Base-by-base conservation (phyloP, 1,140 invertebrate genomes). In the Cherax destructor region DNA sequence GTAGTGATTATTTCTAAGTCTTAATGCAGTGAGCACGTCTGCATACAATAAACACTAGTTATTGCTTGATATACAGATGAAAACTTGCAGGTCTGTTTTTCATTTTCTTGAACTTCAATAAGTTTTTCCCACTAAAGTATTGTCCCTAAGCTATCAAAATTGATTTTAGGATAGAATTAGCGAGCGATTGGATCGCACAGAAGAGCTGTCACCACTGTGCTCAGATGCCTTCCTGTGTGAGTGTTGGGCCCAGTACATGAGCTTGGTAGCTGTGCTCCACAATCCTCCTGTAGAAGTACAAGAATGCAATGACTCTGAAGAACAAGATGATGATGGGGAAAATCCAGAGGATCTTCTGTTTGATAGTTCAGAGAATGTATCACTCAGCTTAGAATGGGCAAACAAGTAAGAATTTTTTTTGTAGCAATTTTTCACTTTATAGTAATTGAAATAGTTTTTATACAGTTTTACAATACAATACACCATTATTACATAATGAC, bases 241-340 rank as follows among this genome's bases (percentile, higher is more conserved):
- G 74, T 91, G 88, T 76, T 92, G 92, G 92, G 52, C 74, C 47
- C 78, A 91, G 50, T 92, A 91, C 72, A 21, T 92, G 69, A 87
- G 88, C 30, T 77, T 92, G 61, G 81, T 89, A 47, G 92, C 88
- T 1, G 85, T 92, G 6, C 78, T 90, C 5, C 88, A 92, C 52
- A 76, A 83, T 56, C 84, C 86, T 56, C 3, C 92, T 72, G 77
- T 49, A 30, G 72, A 65, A 65, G 21, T 21, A 24, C 56, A 74
- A 76, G 49, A 74, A 78, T 52, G 6, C 47, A n/a, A 65, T 18
- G 21, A 69, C 9, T 7, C 49, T 9, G 13, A 79, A 21, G 86
- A 79, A 41, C 21, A 76, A n/a, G 65, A 65, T 18, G 79, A 50
- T 41, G 89, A 56, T 50, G 61, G 69, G 7, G 79, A 83, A 69